phyloP scores from a whole-genome alignment of 2,797 vertebrate genomes.

The Onychomys leucogaster region DNA sequence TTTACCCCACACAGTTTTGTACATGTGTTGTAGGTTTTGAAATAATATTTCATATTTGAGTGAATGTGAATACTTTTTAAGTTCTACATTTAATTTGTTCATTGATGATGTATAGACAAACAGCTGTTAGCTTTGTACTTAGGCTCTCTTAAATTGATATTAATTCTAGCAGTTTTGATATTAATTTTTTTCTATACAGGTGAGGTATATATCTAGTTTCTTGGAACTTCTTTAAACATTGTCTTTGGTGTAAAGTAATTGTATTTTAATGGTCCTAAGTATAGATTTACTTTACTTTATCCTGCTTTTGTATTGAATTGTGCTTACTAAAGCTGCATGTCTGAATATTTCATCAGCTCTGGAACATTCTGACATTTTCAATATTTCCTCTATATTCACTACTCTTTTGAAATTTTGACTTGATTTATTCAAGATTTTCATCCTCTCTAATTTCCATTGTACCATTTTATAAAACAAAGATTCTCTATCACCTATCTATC shows the following conservation, averaged over 20 bases:
- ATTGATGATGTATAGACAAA: not conserved
- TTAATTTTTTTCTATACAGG: not conserved
- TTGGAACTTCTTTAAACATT: slow-evolving; percentile 22
- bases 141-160: not conserved
- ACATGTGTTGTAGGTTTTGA: not conserved
- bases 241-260: not conserved
- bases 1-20: not conserved
- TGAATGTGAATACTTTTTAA: not conserved
- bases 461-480: not conserved
- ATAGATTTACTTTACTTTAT: slow-evolving; percentile 15
- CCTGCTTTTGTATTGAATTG: not conserved
- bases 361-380: slow-evolving; percentile 11
- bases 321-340: not conserved
- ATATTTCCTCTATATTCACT: slow-evolving; percentile 2
- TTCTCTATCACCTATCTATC: not conserved
- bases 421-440: not conserved
- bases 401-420: not conserved
- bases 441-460: not conserved
- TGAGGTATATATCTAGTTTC: not conserved
- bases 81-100: not conserved
- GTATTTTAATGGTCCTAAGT: slow-evolving; percentile 35
- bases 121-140: not conserved
- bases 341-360: slow-evolving; percentile 35
- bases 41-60: not conserved
- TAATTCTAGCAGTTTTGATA: not conserved